Percentiles rank a stretch among this genome's conserved stretches.
phyloP scores from a whole-genome alignment of 2,797 vertebrate species.

The Danio tinwini region DNA sequence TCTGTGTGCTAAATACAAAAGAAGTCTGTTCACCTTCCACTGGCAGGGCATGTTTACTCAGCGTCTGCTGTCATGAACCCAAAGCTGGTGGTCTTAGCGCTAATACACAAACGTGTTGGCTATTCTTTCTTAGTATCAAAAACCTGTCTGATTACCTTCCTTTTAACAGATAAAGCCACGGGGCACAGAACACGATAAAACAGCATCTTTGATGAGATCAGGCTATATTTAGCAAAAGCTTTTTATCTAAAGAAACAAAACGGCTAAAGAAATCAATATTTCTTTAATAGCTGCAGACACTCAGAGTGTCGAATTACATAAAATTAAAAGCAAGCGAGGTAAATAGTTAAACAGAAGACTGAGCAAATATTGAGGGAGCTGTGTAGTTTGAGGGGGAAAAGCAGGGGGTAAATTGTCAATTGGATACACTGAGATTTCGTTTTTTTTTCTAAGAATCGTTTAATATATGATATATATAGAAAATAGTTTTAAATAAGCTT shows the following conservation, averaged over 20 bases:
- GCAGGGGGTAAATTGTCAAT: conserved; percentile 15
- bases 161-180: conserved; percentile 56
- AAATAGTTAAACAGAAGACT: conserved; percentile 61
- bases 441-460: too few relatives aligned
- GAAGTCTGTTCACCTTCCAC: conserved; percentile 33
- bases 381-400: conserved; percentile 9
- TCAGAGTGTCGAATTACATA: conserved; percentile 72
- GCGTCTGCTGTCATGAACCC: conserved; percentile 42
- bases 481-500: too few relatives aligned
- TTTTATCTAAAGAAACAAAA: conserved; percentile 47
- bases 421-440: background rate
- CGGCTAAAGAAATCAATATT: conserved; percentile 70
- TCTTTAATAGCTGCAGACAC: conserved; percentile 67
- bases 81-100: conserved; percentile 43
- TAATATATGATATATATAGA: too few relatives aligned
- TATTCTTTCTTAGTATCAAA: conserved; percentile 59
- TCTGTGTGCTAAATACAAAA: conserved; percentile 18
- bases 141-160: conserved; percentile 53
- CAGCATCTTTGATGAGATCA: conserved; percentile 51
- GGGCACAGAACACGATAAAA: conserved; percentile 50
- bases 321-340: conserved; percentile 69
- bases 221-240: conserved; percentile 44
- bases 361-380: conserved; percentile 2
- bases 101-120: conserved; percentile 53
- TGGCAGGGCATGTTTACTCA: conserved; percentile 52